Percentiles rank a stretch among this genome's conserved stretches.
phyloP scores from a whole-genome alignment of 2,888 invertebrate genomes.

The Mythimna impura region DNA sequence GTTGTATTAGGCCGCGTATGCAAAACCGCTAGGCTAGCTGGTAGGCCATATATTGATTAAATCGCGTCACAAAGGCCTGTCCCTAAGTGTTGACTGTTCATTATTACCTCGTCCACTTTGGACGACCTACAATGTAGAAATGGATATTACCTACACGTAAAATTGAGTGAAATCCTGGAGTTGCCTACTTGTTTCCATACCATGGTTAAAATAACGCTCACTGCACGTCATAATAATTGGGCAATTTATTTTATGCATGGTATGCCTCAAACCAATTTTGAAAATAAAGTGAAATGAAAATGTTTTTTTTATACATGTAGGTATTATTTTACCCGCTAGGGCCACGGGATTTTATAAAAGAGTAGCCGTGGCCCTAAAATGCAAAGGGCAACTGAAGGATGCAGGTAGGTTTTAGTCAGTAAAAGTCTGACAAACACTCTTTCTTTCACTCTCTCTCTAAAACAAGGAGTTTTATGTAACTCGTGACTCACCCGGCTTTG shows the following conservation, averaged over 20 bases:
- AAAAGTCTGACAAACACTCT: too few species aligned
- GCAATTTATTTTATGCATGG: constrained; percentile 16
- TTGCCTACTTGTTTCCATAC: background rate
- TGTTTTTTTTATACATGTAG: background rate
- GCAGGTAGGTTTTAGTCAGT: too few species aligned
- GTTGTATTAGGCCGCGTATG: too few species aligned
- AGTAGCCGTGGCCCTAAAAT: too few species aligned
- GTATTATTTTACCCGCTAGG: too few species aligned
- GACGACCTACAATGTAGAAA: background rate
- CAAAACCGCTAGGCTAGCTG: background rate
- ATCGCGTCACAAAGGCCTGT: constrained; percentile 16
- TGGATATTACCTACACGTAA: background rate
- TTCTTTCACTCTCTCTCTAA: too few species aligned
- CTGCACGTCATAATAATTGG: constrained; percentile 24
- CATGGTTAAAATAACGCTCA: constrained; percentile 8
- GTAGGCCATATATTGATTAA: constrained; percentile 1
- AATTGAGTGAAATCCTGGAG: constrained; percentile 2
- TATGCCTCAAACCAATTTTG: background rate
- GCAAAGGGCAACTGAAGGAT: too few species aligned
- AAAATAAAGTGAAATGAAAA: constrained; percentile 3
- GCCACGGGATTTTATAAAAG: too few species aligned
- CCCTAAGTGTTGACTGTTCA: constrained; percentile 17
- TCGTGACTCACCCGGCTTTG: too few species aligned
- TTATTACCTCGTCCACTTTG: background rate
- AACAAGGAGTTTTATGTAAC: too few species aligned